These are phyloP conservation scores for Catocala sponsa DNA, from an alignment of 2,888 invertebrate genomes.

Conservation along the genomic window DNA sequence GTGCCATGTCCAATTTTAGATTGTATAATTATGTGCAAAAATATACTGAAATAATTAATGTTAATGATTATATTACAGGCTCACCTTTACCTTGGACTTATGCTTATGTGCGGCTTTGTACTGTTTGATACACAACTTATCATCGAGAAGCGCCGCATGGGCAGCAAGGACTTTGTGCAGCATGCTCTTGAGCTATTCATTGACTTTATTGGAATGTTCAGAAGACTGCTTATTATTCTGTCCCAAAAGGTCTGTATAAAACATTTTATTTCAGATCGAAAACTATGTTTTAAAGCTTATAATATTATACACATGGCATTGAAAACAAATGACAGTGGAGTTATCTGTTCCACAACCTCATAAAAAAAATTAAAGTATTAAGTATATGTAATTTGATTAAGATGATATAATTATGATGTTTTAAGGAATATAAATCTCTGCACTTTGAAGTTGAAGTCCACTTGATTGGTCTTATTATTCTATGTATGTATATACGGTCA, in stretches of 20 bases:
- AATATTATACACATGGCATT: no score
- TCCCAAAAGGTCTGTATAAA: conserved; percentile 92
- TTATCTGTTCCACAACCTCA: no score
- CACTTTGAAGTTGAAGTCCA: no score
- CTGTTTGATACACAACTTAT: conserved; percentile 99
- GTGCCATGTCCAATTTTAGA: no score
- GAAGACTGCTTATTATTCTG: conserved; percentile 95
- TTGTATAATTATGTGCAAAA: neutral
- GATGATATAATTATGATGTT: no score
- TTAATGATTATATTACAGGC: conserved; percentile 79
- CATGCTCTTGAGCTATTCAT: conserved; percentile 98
- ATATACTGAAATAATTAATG: neutral
- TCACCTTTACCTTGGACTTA: conserved; percentile 95
- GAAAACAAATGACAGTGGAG: no score
- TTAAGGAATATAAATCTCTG: no score
- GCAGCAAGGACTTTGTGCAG: conserved; percentile 97
- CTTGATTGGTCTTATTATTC: no score
- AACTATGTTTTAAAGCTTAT: no score
- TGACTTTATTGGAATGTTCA: conserved; percentile 98
- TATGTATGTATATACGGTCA: no score
- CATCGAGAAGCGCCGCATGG: conserved; percentile 96
- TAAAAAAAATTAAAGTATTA: no score
- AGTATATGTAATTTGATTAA: no score
- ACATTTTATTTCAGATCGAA: neutral
- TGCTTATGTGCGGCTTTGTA: conserved; percentile 97